Evolutionary conservation across 2,888 invertebrate genomes (phyloP).

Genomic region (Scrobipalpa costella): DNA sequence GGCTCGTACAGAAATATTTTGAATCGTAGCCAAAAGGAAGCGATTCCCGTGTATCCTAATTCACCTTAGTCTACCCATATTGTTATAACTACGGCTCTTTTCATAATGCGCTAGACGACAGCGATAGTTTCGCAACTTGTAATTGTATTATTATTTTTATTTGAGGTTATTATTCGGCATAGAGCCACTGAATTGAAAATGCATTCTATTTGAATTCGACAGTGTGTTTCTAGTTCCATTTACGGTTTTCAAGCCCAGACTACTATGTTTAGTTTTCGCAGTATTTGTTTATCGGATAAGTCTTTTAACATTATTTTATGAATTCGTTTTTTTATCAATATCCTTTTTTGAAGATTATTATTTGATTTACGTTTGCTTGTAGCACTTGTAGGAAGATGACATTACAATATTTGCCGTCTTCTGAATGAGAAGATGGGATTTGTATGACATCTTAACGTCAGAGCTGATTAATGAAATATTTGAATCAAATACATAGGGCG

Average conservation of each 20-base stretch:
- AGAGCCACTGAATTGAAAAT: constrained; percentile 4
- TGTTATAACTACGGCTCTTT: constrained; percentile 13
- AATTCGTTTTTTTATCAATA: too few species aligned
- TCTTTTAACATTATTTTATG: too few species aligned
- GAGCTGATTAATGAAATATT: too few species aligned
- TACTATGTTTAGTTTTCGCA: too few species aligned
- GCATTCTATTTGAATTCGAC: background rate
- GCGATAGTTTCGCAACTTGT: background rate
- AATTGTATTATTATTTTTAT: constrained; percentile 8
- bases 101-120: constrained; percentile 14
- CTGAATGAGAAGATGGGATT: too few species aligned
- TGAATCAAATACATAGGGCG: too few species aligned
- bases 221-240: background rate
- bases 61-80: constrained; percentile 18
- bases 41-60: constrained; percentile 11
- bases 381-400: too few species aligned
- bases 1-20: constrained; percentile 19
- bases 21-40: constrained; percentile 19
- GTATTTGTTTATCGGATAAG: too few species aligned
- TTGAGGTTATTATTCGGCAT: constrained; percentile 1
- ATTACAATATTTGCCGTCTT: too few species aligned
- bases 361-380: too few species aligned
- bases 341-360: too few species aligned
- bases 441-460: too few species aligned
- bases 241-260: background rate